These are phyloP conservation scores for Centrocercus urophasianus DNA, from an alignment of 2,113 vertebrate species.

Conservation along the genomic window DNA sequence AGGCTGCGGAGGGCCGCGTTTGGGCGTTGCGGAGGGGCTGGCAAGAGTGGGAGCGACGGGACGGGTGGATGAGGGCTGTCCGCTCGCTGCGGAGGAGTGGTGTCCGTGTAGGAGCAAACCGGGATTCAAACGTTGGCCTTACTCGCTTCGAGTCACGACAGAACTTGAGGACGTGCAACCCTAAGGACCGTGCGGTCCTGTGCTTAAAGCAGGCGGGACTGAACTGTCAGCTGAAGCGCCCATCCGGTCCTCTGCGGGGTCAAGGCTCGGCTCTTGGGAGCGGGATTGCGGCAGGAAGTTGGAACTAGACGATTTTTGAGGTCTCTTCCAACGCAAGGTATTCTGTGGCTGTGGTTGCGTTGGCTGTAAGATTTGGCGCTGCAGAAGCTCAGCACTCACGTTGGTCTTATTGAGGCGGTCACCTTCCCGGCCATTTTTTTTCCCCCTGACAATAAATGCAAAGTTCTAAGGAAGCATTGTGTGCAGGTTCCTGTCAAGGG, in stretches of 20 bases:
- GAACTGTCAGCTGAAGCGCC: background rate
- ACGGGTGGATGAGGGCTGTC: background rate
- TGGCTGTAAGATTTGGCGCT: background rate
- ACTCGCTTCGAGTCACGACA: background rate
- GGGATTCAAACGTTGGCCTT: background rate
- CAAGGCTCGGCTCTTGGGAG: background rate
- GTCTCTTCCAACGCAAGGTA: too few relatives aligned
- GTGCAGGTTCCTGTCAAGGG: background rate
- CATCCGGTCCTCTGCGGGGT: fast-evolving
- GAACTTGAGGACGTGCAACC: background rate
- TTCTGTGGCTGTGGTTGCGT: too few relatives aligned
- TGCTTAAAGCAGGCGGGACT: background rate
- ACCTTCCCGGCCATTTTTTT: background rate
- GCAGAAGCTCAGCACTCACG: background rate
- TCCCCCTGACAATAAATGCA: background rate
- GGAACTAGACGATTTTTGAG: too few relatives aligned
- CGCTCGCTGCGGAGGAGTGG: fast-evolving
- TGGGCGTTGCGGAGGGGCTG: background rate
- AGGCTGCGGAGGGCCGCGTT: background rate
- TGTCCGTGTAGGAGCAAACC: background rate
- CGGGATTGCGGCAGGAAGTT: too few relatives aligned
- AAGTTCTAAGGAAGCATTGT: background rate
- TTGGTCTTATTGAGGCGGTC: background rate
- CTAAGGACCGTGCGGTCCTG: background rate
- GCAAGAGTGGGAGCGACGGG: background rate